These are phyloP conservation scores for Gymnoscelis rufifasciata DNA, from an alignment of 2,888 invertebrate genomes.

Conservation along the genomic window DNA sequence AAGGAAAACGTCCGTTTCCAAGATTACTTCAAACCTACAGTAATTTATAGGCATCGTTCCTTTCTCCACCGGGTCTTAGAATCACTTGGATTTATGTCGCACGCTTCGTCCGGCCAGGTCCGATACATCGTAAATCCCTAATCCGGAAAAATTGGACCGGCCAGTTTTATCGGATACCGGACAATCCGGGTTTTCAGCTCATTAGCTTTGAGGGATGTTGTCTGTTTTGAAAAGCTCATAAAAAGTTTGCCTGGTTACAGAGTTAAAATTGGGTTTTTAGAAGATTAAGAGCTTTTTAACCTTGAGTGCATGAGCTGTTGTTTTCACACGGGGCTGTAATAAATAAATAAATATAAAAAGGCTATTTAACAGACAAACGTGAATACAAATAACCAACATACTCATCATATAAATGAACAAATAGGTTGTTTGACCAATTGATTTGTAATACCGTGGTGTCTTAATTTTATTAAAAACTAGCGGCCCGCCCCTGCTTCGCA, in stretches of 20 bases:
- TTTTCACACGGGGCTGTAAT: too few relatives aligned
- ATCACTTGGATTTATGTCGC: slow-evolving; percentile 41
- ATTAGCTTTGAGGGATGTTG: slow-evolving; percentile 49
- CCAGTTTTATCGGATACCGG: slow-evolving; percentile 18
- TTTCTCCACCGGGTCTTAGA: slow-evolving; percentile 10
- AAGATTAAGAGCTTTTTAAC: too few relatives aligned
- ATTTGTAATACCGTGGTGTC: too few relatives aligned
- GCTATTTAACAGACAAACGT: too few relatives aligned
- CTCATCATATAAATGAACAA: too few relatives aligned
- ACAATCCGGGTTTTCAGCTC: slow-evolving; percentile 47
- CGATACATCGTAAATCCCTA: slow-evolving; percentile 57
- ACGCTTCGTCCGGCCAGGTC: slow-evolving; percentile 43
- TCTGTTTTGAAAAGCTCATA: slow-evolving; percentile 8
- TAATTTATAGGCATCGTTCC: slow-evolving; percentile 11
- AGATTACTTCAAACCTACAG: slow-evolving; percentile 1
- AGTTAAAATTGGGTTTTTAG: not conserved
- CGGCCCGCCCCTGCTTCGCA: too few relatives aligned
- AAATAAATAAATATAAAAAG: too few relatives aligned
- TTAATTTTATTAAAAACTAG: too few relatives aligned
- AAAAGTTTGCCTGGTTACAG: not conserved
- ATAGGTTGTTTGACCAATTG: too few relatives aligned
- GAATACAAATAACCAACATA: too few relatives aligned
- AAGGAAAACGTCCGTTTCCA: not conserved
- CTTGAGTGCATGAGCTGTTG: too few relatives aligned
- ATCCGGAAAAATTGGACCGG: slow-evolving; percentile 60